Evolutionary conservation across 2,888 invertebrate genomes (phyloP), one percentile per base, ranked within the genome.

Genomic region (Auanema sp.): DNA sequence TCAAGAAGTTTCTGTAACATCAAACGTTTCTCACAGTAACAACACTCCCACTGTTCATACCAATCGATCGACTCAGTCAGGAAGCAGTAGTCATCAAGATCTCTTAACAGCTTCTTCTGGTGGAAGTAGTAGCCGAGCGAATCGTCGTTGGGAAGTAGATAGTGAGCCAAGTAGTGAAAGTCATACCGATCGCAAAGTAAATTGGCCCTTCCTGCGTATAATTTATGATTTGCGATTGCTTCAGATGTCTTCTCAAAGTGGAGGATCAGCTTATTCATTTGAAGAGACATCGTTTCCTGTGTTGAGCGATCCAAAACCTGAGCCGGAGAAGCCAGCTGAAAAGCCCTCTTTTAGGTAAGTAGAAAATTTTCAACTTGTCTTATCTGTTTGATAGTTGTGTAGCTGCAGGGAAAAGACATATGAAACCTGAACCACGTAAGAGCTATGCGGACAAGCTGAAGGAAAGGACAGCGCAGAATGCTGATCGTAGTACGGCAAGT

Each of bases 211-310:
- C 47, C 3, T 5, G 47, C 21, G 3, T 8, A 5, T 10, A 8
- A 5, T 18, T 47, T 6, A 47, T 47, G 4, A 47, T 33, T 8
- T 33, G 33, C 8, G 8, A 18, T 16, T 3, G 21, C 10, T 21
- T 47, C 47, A 58, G 58, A 24, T 21, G 14, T 62, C 62, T 4
- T 62, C 62, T 3, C 25, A 60, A 5, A 58, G 58, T 25, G 50
- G 50, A 10, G 51, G 50, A 53, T 64, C 55, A 43, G 47, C 50
- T 14, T 77, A 72, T 58, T 71, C 76, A 12, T 78, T 76, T 58
- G 75, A 72, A 61, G 77, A 76, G 16, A 55, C 57, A n/a, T 71
- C 76, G 11, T 78, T 78, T 49, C 78, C 78, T 11, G 66, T 61
- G 14, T 67, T 78, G 18, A 67, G 71, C 43, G 73, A 76, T 23